Base-by-base conservation (phyloP, 2,113 vertebrate species). In the Nycticryphes semicollaris region DNA sequence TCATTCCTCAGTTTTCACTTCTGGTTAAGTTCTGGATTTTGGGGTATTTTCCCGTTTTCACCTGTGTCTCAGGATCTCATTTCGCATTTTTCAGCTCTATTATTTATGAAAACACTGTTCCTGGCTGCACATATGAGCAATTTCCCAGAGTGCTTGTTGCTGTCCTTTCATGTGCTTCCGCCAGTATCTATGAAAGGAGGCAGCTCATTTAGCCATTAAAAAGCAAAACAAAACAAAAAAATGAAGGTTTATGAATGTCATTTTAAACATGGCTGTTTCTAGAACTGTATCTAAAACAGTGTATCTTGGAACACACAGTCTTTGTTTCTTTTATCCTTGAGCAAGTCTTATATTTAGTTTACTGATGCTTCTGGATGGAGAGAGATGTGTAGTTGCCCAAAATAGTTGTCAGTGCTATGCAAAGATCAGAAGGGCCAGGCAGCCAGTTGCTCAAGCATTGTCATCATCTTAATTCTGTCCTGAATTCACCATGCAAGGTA, bases 51-150 rank as follows among this genome's bases (percentile, higher is more conserved):
- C 22, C 43, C 25, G 27, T 27, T 37, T 76, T 90, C 86, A 72
- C 37, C 47, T 87, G 68, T 86, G 87, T 90, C 94, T 95, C 94
- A 92, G 86, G 89, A 86, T 90, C 47, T 72, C 59, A 47, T 48
- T 92, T 87, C 23, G 24, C 24, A 13, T 57, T 84, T 87, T 79
- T 41, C 68, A 51, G 50, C 63, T 70, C 39, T 84, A 0, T 69
- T 76, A n/a, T 51, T 72, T 88, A 41, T 90, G 62, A 41, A 84
- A 80, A 56, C 27, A 12, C 68, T 57, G 33, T 89, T 90, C 68
- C 68, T 80, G 37, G 63, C 57, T 84, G 82, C 86, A 68, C 11
- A 1, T 80, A 25, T 25, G 28, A 75, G 57, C 74, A 70, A 62
- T 41, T 56, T 79, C 62, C 76, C 39, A 33, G 56, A 50, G 68